Evolutionary conservation across 2,797 vertebrate species (phyloP).

Genomic region (Enteromius mattozi): DNA sequence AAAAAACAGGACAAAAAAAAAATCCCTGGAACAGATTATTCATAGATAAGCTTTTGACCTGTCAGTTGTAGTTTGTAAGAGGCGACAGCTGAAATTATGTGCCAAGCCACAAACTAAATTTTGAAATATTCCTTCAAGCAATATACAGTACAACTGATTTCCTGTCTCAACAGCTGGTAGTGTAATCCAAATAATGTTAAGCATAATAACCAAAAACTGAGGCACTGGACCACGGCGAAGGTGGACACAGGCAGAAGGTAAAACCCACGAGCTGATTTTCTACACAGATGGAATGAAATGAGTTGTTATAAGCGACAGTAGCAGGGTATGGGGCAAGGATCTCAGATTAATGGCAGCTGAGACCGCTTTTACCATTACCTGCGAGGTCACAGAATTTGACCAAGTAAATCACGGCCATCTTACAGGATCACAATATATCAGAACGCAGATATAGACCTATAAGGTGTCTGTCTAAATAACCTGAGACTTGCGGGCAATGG

Average conservation of each 20-base stretch:
- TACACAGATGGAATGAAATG: conserved; percentile 17
- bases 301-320: conserved; percentile 12
- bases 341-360: conserved; percentile 30
- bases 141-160: conserved; percentile 61
- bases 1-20: conserved; percentile 44
- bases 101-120: conserved; percentile 67
- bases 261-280: conserved; percentile 9
- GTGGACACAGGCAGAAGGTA: conserved; percentile 48
- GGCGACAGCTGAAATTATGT: conserved; percentile 62
- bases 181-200: conserved; percentile 62
- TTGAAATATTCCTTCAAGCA: conserved; percentile 61
- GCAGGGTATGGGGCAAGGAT: background rate
- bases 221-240: conserved; percentile 59
- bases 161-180: conserved; percentile 62
- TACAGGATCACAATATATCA: conserved; percentile 35
- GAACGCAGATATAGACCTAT: conserved; percentile 30
- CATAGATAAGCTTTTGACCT: conserved; percentile 56
- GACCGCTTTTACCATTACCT: conserved; percentile 24
- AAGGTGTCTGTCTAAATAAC: conserved; percentile 51
- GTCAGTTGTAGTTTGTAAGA: conserved; percentile 61
- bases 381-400: conserved; percentile 32
- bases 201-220: conserved; percentile 59
- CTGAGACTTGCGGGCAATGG: conserved; percentile 19
- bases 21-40: conserved; percentile 57
- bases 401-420: conserved; percentile 40